Conservation (phyloP, 2,113 vertebrate genomes). For the Spermophilus dauricus region DNA sequence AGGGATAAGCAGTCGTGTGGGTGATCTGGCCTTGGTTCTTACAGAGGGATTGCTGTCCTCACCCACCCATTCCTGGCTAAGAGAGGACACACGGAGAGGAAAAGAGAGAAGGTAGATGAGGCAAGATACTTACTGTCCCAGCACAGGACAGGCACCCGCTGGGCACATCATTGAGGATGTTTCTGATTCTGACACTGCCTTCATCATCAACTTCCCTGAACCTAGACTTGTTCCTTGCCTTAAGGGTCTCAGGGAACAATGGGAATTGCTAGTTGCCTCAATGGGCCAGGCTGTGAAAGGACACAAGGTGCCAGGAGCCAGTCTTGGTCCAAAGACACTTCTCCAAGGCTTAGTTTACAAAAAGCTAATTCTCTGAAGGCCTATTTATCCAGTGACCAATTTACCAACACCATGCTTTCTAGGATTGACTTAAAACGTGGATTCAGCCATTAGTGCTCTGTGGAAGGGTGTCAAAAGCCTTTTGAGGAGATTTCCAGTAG, state of each 20-base stretch:
- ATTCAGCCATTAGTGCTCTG: background rate
- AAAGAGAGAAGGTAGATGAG: background rate
- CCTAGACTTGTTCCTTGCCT: background rate
- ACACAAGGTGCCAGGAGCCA: background rate
- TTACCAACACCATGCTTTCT: background rate
- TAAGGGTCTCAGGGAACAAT: background rate
- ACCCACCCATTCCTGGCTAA: background rate
- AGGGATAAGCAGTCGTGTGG: background rate
- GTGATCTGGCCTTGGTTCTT: background rate
- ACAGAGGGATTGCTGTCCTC: background rate
- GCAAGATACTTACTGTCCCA: background rate
- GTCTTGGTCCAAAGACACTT: background rate
- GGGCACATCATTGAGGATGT: background rate
- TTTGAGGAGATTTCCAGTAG: background rate
- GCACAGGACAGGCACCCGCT: background rate
- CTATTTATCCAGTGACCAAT: background rate
- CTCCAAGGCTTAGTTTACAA: conserved; percentile 5
- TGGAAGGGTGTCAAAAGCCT: background rate
- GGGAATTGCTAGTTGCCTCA: background rate
- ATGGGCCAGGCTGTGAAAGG: background rate
- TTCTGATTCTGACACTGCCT: background rate
- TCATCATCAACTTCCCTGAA: background rate
- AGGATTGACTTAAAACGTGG: background rate
- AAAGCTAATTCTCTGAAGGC: background rate
- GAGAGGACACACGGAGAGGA: background rate